Evolutionary conservation across 1,140 invertebrate species (phyloP).

Genomic region (Pogonomyrmex barbatus): DNA sequence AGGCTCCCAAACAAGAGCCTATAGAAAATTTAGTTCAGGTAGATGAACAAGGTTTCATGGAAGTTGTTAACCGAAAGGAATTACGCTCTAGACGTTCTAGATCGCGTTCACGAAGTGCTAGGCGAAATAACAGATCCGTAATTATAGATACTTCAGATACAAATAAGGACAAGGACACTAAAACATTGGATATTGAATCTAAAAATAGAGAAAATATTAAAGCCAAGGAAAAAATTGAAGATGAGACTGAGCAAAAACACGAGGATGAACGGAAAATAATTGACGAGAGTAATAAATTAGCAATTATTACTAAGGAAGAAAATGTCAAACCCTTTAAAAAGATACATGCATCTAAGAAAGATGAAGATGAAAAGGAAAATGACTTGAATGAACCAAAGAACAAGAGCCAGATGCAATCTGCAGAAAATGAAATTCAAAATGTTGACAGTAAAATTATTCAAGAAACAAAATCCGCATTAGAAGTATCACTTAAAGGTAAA

Average conservation of each 20-base stretch:
- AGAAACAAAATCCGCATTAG: slow-evolving; percentile 25
- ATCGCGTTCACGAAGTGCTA: slow-evolving; percentile 82
- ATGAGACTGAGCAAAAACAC: slow-evolving; percentile 25
- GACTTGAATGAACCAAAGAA: slow-evolving; percentile 7
- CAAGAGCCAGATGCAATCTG: neutral
- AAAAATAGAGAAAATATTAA: slow-evolving; percentile 64
- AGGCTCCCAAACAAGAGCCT: slow-evolving; percentile 73
- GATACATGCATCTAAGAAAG: slow-evolving; percentile 2
- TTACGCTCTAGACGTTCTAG: slow-evolving; percentile 82
- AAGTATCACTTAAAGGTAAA: slow-evolving; percentile 2
- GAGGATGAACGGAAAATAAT: slow-evolving; percentile 1
- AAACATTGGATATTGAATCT: slow-evolving; percentile 39
- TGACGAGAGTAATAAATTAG: slow-evolving; percentile 12
- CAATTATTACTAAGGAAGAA: slow-evolving; percentile 17
- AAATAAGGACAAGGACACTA: slow-evolving; percentile 35
- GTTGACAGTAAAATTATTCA: slow-evolving; percentile 16
- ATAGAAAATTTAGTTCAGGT: slow-evolving; percentile 82
- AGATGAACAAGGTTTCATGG: slow-evolving; percentile 86
- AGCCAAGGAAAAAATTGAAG: slow-evolving; percentile 32
- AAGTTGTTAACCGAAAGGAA: slow-evolving; percentile 84
- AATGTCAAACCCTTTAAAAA: slow-evolving; percentile 21
- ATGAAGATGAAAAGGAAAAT: slow-evolving; percentile 26
- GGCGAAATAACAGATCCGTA: slow-evolving; percentile 57
- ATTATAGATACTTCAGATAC: slow-evolving; percentile 37
- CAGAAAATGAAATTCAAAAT: neutral